A percentile compares a stretch with the other conserved stretches of the same genome.
Conservation (phyloP, 2,797 vertebrate genomes). For the Anguilla megastoma region DNA sequence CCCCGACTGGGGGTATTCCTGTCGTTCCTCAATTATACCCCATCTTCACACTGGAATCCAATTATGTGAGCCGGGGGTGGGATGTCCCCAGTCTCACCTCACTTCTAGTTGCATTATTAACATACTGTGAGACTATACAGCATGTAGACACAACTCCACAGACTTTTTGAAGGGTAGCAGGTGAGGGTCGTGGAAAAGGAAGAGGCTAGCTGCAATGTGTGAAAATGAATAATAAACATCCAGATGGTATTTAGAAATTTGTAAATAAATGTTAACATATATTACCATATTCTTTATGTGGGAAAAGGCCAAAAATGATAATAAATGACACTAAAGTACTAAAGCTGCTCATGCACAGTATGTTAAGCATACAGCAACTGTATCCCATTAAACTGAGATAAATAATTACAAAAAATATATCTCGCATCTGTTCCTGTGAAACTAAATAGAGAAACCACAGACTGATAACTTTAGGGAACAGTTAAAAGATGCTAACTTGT, state of each 20-base stretch:
- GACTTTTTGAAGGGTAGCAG: no score
- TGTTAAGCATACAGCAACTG: neutral
- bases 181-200: no score
- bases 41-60: neutral
- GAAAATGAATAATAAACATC: neutral
- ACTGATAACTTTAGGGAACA: neutral
- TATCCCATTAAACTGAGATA: neutral
- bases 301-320: neutral
- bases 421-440: neutral
- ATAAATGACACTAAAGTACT: neutral
- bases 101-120: no score
- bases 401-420: neutral
- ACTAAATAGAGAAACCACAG: neutral
- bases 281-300: neutral
- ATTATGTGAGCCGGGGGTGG: no score
- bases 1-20: neutral
- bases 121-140: no score
- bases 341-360: neutral
- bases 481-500: neutral
- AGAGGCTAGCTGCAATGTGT: neutral
- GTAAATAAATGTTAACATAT: neutral
- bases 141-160: no score
- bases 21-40: neutral
- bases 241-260: neutral
- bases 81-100: no score